A percentile compares a stretch with the other conserved stretches of the same genome.
Conservation (phyloP, 2,888 invertebrate species). For the Laothoe populi region DNA sequence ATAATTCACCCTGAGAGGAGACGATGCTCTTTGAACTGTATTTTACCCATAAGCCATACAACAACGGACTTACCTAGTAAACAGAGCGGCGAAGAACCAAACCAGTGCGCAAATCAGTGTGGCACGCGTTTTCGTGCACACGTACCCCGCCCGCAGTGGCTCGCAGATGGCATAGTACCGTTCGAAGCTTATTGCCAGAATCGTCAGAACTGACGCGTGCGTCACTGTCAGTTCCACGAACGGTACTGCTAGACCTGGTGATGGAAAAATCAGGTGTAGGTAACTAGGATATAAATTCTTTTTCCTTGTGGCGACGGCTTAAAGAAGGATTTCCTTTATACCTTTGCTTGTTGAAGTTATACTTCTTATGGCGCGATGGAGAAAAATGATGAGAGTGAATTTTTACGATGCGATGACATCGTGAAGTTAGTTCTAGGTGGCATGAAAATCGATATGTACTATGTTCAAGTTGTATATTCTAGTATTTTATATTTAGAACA, state of each 20-base stretch:
- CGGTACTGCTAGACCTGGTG: conserved; percentile 94
- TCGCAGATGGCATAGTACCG: conserved; percentile 96
- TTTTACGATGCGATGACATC: no score
- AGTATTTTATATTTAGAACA: no score
- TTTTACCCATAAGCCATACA: not conserved
- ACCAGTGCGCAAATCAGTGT: conserved; percentile 92
- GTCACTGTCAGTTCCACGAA: conserved; percentile 96
- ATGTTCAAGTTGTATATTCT: no score
- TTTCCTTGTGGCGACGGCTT: not conserved
- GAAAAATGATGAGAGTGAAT: no score
- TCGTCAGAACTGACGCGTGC: conserved; percentile 96
- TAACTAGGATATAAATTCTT: not conserved
- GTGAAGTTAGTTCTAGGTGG: no score
- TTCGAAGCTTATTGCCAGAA: conserved; percentile 97
- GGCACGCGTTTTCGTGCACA: conserved; percentile 94
- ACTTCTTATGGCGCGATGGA: no score
- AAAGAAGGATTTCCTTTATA: not conserved
- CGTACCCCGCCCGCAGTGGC: conserved; percentile 94
- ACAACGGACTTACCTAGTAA: conserved; percentile 88
- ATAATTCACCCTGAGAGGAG: no score
- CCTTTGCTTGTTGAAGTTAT: no score
- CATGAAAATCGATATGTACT: no score
- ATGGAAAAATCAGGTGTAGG: not conserved
- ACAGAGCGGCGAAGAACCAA: conserved; percentile 93
- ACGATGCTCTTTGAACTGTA: not conserved